phyloP scores from a whole-genome alignment of 2,797 vertebrate genomes.

The Poecilia picta region DNA sequence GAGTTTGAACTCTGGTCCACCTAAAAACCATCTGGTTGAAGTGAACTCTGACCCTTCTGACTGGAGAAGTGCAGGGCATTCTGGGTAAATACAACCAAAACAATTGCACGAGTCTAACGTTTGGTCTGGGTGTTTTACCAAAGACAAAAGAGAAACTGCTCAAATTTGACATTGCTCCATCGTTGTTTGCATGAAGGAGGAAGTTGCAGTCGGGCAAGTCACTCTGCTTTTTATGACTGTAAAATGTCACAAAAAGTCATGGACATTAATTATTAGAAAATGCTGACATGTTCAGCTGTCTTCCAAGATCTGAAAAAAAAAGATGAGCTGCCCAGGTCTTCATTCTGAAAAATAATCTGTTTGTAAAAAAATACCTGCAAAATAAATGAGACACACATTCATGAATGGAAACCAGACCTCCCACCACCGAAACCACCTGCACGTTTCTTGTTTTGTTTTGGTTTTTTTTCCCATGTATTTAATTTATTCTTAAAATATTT shows the following conservation, averaged over 20 bases:
- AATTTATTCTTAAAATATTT: conserved; percentile 87
- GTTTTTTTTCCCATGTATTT: conserved; percentile 78
- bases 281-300: neutral
- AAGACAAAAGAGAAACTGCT: too few relatives aligned
- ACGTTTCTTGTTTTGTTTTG: conserved; percentile 18
- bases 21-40: too few relatives aligned
- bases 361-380: neutral
- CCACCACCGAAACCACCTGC: conserved; percentile 38
- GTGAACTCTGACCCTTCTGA: too few relatives aligned
- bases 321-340: neutral
- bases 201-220: too few relatives aligned
- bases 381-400: conserved; percentile 14
- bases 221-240: neutral
- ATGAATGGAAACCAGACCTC: conserved; percentile 3
- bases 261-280: neutral
- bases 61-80: too few relatives aligned
- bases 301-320: neutral
- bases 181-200: too few relatives aligned
- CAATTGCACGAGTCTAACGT: too few relatives aligned
- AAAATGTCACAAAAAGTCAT: neutral
- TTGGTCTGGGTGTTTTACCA: too few relatives aligned
- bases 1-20: too few relatives aligned
- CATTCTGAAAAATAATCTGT: neutral
- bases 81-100: too few relatives aligned
- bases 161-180: too few relatives aligned